Evolutionary conservation across 64 coral and sea anemone genomes (phyloP).

Genomic region (Platygyra sinensis): DNA sequence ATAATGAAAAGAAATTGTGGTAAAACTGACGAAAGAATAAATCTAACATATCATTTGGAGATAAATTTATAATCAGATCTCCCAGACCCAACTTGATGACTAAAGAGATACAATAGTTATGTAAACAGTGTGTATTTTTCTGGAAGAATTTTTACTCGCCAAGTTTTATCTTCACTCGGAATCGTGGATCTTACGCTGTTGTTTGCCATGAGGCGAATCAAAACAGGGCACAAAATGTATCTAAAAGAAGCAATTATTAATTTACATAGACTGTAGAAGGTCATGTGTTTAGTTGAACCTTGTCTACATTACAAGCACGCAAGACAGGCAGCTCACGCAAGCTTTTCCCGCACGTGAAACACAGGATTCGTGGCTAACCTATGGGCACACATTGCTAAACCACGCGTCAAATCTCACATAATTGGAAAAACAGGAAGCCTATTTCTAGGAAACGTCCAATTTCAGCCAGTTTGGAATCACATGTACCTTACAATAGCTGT

Average conservation of each 20-base stretch:
- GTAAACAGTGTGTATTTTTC: background rate
- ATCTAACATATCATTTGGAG: conserved; percentile 7
- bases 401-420: background rate
- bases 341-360: background rate
- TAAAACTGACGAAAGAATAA: conserved; percentile 31
- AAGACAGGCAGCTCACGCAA: conserved; percentile 22
- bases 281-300: background rate
- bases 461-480: background rate
- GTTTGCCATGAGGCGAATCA: conserved; percentile 2
- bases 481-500: conserved; percentile 14
- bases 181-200: background rate
- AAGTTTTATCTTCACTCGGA: background rate
- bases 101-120: background rate
- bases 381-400: background rate
- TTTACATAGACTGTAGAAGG: background rate
- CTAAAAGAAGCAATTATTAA: conserved; percentile 34
- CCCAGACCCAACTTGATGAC: background rate
- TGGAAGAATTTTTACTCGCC: background rate
- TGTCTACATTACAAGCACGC: conserved; percentile 28
- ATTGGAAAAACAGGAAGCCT: background rate
- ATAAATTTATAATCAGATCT: conserved; percentile 39
- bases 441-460: background rate
- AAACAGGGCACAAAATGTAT: conserved; percentile 17
- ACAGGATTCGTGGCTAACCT: background rate
- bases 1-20: conserved; percentile 28